Base-by-base conservation (phyloP, 2,797 vertebrate species). In the Lerista edwardsae region DNA sequence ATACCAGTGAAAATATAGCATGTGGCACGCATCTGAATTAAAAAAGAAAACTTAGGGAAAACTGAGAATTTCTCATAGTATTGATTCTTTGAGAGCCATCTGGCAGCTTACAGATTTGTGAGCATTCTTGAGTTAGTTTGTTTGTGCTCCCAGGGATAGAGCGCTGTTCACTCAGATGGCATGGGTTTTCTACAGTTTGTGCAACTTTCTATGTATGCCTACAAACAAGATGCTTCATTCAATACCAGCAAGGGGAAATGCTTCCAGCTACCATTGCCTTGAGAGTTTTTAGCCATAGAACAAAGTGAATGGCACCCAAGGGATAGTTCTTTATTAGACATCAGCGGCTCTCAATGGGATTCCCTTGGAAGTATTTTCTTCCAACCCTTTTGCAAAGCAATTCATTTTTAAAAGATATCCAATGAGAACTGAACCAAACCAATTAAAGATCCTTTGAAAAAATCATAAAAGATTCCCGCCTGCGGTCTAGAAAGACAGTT, bases 111-210 rank as follows among this genome's bases (percentile, higher is more conserved):
- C 84, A 91, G 83, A 89, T 91, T 92, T 87, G 44, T 86, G 85
- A 87, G 82, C 55, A 90, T 85, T 91, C 82, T 87, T 87, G 65
- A 88, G 83, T 86, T 83, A 44, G 61, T 93, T 93, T 93, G 91
- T 90, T 91, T 91, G 90, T 74, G 89, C 77, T 92, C 84, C 57
- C 51, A 88, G 86, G 82, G 27, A 88, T 84, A 82, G 64, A 79
- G 59, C 73, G 88, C 31, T 79, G 82, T 79, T 90, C 85, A 36
- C 41, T 94, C 88, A 94, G 89, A 91, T 85, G 83, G 88, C 88
- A 75, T 86, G 82, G 87, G 87, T 88, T 89, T 83, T 87, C 86
- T 89, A 79, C 89, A 89, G 86, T 86, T 92, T 89, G 79, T 59
- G 2, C 51, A 11, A 68, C 29, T 89, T 82, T 85, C 69, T 85